phyloP scores from a whole-genome alignment of 2,113 vertebrate genomes.

The Thermophis baileyi region DNA sequence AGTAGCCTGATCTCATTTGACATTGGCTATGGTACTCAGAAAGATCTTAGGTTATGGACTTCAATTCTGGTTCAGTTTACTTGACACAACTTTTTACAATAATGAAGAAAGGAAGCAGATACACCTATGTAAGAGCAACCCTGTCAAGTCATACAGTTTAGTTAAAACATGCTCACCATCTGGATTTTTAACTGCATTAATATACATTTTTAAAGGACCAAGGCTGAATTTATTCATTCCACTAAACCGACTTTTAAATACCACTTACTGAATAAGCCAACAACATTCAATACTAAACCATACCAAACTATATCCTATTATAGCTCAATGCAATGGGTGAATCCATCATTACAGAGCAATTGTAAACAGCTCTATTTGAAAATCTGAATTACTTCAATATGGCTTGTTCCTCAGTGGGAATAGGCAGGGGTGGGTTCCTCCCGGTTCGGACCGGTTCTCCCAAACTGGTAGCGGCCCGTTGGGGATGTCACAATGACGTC shows the following conservation, averaged over 20 bases:
- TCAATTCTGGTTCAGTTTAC: neutral
- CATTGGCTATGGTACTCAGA: neutral
- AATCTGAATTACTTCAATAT: neutral
- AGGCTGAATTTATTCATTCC: neutral
- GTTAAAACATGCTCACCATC: neutral
- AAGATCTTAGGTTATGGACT: neutral
- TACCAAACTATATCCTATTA: neutral
- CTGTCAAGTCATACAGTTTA: neutral
- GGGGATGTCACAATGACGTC: too few relatives aligned
- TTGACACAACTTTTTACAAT: neutral
- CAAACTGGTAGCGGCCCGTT: too few relatives aligned
- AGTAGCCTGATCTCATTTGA: neutral
- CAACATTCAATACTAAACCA: neutral
- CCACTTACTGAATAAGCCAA: neutral
- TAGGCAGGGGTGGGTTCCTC: too few relatives aligned
- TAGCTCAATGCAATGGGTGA: neutral
- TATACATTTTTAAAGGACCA: neutral
- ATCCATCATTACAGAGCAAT: neutral
- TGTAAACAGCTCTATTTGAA: neutral
- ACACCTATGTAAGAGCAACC: neutral
- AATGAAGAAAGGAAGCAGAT: neutral
- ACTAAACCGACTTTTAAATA: neutral
- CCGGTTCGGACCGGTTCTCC: too few relatives aligned
- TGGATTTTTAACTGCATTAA: neutral
- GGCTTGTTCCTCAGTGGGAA: neutral